Evolutionary conservation across 1,140 invertebrate genomes (phyloP), one percentile per base, ranked within the genome.

Genomic region (Patella vulgata): DNA sequence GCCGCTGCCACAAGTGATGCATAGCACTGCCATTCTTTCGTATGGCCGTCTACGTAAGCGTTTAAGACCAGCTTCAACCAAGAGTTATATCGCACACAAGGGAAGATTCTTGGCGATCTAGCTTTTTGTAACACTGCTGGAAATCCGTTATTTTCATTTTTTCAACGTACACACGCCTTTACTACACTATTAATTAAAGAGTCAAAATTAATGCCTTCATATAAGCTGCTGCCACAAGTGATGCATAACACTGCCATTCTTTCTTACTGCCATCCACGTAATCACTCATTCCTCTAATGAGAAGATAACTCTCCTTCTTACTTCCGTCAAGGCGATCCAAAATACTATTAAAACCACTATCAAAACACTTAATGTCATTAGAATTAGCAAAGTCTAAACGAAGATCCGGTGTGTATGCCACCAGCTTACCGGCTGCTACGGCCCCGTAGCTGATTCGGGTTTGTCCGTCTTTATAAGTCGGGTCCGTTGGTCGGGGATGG

Each of bases 21-120:
- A 82, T 94, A 95, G 0, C 95, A 92, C 80, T 97, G 95, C 96
- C 96, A 99, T 75, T 97, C 94, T 75, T 94, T 93, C 52, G 91
- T 91, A 0, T 90, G 92, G 5, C 97, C 97, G 78, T 99, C 95
- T 77, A 91, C 91, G 82, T 99, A n/a, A n/a, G n/a, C n/a, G n/a
- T n/a, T n/a, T n/a, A n/a, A n/a, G n/a, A n/a, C n/a, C n/a, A n/a
- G n/a, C n/a, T n/a, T n/a, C n/a, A n/a, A n/a, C n/a, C n/a, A n/a
- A n/a, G n/a, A n/a, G n/a, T n/a, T n/a, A n/a, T n/a, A n/a, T n/a
- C n/a, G n/a, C n/a, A n/a, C n/a, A n/a, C n/a, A n/a, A n/a, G n/a
- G n/a, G n/a, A n/a, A n/a, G n/a, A n/a, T n/a, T n/a, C n/a, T n/a
- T n/a, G n/a, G n/a, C n/a, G n/a, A n/a, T n/a, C n/a, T n/a, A n/a